phyloP scores from a whole-genome alignment of 1,140 invertebrate species.

The Drosophila aff. region DNA sequence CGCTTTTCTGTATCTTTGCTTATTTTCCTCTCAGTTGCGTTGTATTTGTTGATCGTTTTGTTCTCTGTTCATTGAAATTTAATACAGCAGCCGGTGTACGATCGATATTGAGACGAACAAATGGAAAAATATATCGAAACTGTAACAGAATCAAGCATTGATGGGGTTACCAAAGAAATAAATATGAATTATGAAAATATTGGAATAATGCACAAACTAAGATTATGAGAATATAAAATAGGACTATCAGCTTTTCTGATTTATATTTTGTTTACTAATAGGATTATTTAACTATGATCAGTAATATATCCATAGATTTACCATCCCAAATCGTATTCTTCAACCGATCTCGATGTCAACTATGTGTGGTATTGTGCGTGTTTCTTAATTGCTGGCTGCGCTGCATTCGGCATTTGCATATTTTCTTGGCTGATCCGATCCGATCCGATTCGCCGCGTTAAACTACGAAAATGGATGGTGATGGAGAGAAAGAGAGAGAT shows the following conservation, averaged over 20 bases:
- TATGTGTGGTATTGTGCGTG: conserved; percentile 37
- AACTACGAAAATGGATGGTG: conserved; percentile 24
- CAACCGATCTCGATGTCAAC: conserved; percentile 6
- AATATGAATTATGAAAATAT: no score
- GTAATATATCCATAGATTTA: background rate
- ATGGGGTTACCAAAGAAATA: no score
- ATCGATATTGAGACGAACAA: conserved; percentile 6
- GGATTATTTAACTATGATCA: background rate
- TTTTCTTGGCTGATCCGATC: conserved; percentile 29
- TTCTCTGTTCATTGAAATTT: conserved; percentile 67
- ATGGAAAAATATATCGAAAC: background rate
- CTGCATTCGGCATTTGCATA: conserved; percentile 51
- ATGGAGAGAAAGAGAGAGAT: conserved; percentile 14
- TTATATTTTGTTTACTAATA: background rate
- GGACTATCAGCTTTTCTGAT: background rate
- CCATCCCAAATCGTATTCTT: conserved; percentile 3
- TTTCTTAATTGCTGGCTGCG: conserved; percentile 30
- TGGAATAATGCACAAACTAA: no score
- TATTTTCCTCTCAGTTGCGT: conserved; percentile 28
- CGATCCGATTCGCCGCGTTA: conserved; percentile 9
- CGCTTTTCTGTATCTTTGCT: conserved; percentile 54
- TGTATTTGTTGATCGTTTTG: conserved; percentile 43
- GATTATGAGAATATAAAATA: no score
- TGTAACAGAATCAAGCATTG: no score
- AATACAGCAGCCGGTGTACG: conserved; percentile 51